Base-by-base conservation (phyloP, 2,113 vertebrate species). In the Pluvialis apricaria region DNA sequence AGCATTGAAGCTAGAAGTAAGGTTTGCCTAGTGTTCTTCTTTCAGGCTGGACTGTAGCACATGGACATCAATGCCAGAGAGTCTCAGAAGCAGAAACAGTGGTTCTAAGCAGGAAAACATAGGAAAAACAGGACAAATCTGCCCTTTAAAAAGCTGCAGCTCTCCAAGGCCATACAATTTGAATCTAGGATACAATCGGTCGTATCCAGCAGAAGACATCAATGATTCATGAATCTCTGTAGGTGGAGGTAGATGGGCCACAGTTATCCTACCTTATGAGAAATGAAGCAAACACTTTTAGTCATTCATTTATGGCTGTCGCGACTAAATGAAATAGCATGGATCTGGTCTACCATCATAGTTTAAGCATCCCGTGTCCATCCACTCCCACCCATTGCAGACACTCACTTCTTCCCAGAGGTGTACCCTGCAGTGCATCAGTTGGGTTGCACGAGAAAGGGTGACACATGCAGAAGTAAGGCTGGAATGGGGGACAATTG, bases 381-480 rank as follows among this genome's bases (percentile, higher is more conserved):
- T 10, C 9, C 21, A 10, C 9, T 51, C 49, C 40, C 58, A 88
- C 8, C 38, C 51, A 11, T 1, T 72, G 38, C 80, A 78, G 29
- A 24, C 14, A 10, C 28, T 36, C 9, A 2, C n/a, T 29, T 42
- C 55, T 47, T 25, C 47, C 64, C 31, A 51, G 22, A 34, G 42
- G 10, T 19, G 22, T 18, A 12, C 4, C 18, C 29, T 20, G 11
- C 32, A 61, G 36, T 3, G 40, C 52, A 21, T 36, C 61, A 17
- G 2, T 0, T 64, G 69, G 19, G 15, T 21, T 60, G 57, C 11
- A 29, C 0, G 1, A 62, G 55, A 10, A 47, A 42, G 11, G 38
- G 20, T 36, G 25, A 47, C 31, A 64, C 17, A 14, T 4, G 20
- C n/a, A 92, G 20, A 45, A 80, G 21, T 13, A 65, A 88, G 45